Evolutionary conservation across 1,140 invertebrate species (phyloP).

Genomic region (Heliconius nattereri): DNA sequence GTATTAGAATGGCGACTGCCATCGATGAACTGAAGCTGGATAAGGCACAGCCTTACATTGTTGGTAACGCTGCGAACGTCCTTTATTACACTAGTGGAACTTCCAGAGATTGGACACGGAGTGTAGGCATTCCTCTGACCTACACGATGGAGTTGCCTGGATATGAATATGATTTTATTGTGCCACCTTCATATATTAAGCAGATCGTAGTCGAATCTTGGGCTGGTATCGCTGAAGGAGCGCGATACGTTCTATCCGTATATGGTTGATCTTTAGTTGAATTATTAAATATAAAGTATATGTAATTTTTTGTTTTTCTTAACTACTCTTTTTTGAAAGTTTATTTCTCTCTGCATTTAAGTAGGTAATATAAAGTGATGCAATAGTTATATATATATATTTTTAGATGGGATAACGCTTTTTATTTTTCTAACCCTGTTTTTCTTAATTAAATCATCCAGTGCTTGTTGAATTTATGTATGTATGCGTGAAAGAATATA

Average conservation of each 20-base stretch:
- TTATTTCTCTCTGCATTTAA: no score
- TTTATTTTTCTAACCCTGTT: no score
- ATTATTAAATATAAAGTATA: neutral
- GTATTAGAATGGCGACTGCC: conserved; percentile 63
- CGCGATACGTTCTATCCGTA: conserved; percentile 51
- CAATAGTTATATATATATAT: no score
- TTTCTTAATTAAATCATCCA: no score
- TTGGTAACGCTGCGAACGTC: conserved; percentile 84
- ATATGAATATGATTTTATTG: conserved; percentile 81
- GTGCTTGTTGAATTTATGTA: no score
- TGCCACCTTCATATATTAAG: conserved; percentile 84
- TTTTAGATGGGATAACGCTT: no score
- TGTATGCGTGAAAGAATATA: no score
- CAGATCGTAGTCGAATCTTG: conserved; percentile 87
- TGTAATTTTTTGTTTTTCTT: neutral
- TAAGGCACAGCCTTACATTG: conserved; percentile 76
- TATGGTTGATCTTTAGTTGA: conserved; percentile 27
- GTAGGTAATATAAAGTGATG: no score
- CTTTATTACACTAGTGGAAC: conserved; percentile 81
- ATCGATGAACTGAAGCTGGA: conserved; percentile 72
- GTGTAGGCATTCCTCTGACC: conserved; percentile 83
- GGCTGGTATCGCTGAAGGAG: conserved; percentile 82
- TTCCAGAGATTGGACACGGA: conserved; percentile 86
- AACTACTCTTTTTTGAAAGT: no score
- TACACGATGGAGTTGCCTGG: conserved; percentile 87